Conservation (phyloP, 2,888 invertebrate species). For the Deilephila porcellus region DNA sequence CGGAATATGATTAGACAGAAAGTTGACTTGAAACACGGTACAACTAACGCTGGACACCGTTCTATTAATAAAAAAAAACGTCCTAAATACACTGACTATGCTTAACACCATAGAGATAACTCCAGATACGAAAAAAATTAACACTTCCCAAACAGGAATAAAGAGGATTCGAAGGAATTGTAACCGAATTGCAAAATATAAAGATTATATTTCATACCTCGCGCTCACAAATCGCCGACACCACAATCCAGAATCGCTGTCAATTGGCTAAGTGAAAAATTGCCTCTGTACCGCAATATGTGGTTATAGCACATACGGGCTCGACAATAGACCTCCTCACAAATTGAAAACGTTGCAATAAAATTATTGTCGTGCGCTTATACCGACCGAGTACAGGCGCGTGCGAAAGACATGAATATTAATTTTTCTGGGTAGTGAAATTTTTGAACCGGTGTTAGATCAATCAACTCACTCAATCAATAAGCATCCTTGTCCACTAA, state of each 20-base stretch:
- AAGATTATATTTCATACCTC: not conserved
- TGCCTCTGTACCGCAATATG: not conserved
- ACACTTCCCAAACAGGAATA: not conserved
- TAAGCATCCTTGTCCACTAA: too few species aligned
- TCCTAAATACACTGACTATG: too few species aligned
- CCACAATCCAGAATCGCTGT: not conserved
- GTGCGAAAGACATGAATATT: not conserved
- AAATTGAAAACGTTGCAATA: constrained; percentile 26
- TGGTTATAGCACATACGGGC: not conserved
- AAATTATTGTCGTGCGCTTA: constrained; percentile 21
- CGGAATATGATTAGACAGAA: too few species aligned
- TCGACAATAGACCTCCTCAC: constrained; percentile 7
- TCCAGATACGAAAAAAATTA: not conserved
- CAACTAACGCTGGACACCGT: too few species aligned
- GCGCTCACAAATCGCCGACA: not conserved
- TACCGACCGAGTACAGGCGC: constrained; percentile 6
- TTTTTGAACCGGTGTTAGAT: too few species aligned
- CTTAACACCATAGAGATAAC: too few species aligned
- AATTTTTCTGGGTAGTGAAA: not conserved
- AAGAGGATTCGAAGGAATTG: not conserved
- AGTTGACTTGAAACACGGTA: too few species aligned
- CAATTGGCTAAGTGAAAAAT: constrained; percentile 34
- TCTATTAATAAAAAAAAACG: too few species aligned
- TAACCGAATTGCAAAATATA: not conserved
- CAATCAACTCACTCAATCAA: too few species aligned